A percentile compares a stretch with the other conserved stretches of the same genome.
Evolutionary conservation across 2,888 invertebrate species (phyloP).

Genomic region (Acrobasis suavella): DNA sequence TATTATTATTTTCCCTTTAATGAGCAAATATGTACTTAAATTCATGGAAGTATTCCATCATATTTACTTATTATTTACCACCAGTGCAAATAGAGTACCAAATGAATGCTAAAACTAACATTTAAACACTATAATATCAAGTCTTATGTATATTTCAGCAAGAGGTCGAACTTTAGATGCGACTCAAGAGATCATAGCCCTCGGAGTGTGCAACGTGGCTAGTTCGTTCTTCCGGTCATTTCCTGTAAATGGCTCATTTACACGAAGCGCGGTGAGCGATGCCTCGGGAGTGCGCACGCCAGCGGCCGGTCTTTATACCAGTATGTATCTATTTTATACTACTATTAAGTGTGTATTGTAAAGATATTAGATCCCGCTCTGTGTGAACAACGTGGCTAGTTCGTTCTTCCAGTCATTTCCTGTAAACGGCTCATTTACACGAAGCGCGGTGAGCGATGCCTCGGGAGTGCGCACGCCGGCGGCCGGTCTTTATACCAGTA

Average conservation of each 20-base stretch:
- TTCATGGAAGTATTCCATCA: too few species aligned
- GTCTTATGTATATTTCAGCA: slow-evolving; percentile 65
- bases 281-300: slow-evolving; percentile 90
- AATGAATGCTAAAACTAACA: too few species aligned
- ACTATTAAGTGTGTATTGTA: too few species aligned
- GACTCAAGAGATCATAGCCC: slow-evolving; percentile 90
- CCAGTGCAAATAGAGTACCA: too few species aligned
- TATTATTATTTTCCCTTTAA: too few species aligned
- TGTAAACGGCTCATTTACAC: slow-evolving; percentile 73
- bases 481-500: slow-evolving; percentile 88
- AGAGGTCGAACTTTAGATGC: slow-evolving; percentile 87
- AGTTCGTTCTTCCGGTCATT: slow-evolving; percentile 90
- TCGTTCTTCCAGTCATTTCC: slow-evolving; percentile 91
- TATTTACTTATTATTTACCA: too few species aligned
- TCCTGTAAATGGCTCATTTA: slow-evolving; percentile 89
- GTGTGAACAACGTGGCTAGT: slow-evolving; percentile 83
- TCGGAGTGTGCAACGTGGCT: slow-evolving; percentile 88
- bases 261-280: slow-evolving; percentile 90
- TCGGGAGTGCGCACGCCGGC: slow-evolving; percentile 90
- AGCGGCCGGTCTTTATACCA: slow-evolving; percentile 88
- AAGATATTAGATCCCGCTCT: too few species aligned
- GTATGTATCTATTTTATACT: slow-evolving; percentile 52
- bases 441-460: slow-evolving; percentile 87
- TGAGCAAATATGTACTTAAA: too few species aligned
- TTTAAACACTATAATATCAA: too few species aligned